A percentile compares a stretch with the other conserved stretches of the same genome.
phyloP scores from a whole-genome alignment of 1,140 invertebrate genomes.

The Acromyrmex echinatior region DNA sequence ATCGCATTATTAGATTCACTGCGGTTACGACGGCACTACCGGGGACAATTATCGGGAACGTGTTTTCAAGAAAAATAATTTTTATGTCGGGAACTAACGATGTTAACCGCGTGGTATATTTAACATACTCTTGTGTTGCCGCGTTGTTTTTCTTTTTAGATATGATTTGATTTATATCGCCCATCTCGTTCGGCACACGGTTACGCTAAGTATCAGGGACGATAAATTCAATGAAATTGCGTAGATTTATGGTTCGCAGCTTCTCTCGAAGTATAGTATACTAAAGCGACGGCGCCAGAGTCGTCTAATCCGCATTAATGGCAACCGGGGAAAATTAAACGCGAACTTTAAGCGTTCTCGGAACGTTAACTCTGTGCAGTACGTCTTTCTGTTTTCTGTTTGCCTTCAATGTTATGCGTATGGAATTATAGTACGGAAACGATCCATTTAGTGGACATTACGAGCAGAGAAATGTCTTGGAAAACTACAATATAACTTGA shows the following conservation, averaged over 20 bases:
- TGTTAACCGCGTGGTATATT: slow-evolving; percentile 30
- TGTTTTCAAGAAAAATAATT: slow-evolving; percentile 54
- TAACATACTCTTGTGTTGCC: slow-evolving; percentile 22
- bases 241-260: slow-evolving; percentile 32
- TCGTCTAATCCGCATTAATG: slow-evolving; percentile 57
- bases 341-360: slow-evolving; percentile 25
- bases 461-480: background rate
- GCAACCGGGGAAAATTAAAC: slow-evolving; percentile 37
- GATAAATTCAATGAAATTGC: slow-evolving; percentile 56
- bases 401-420: slow-evolving; percentile 9
- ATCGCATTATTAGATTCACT: slow-evolving; percentile 54
- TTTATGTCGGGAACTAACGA: slow-evolving; percentile 38
- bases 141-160: background rate
- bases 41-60: slow-evolving; percentile 56
- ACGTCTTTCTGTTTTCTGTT: slow-evolving; percentile 8
- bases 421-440: slow-evolving; percentile 1
- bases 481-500: background rate
- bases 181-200: background rate
- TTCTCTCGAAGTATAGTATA: slow-evolving; percentile 23
- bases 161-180: slow-evolving; percentile 58
- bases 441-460: background rate
- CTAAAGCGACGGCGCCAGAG: slow-evolving; percentile 47
- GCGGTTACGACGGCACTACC: slow-evolving; percentile 40
- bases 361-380: slow-evolving; percentile 16
- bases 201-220: slow-evolving; percentile 30